Conservation (phyloP, 2,797 vertebrate species). For the Chiroxiphia lanceolata region DNA sequence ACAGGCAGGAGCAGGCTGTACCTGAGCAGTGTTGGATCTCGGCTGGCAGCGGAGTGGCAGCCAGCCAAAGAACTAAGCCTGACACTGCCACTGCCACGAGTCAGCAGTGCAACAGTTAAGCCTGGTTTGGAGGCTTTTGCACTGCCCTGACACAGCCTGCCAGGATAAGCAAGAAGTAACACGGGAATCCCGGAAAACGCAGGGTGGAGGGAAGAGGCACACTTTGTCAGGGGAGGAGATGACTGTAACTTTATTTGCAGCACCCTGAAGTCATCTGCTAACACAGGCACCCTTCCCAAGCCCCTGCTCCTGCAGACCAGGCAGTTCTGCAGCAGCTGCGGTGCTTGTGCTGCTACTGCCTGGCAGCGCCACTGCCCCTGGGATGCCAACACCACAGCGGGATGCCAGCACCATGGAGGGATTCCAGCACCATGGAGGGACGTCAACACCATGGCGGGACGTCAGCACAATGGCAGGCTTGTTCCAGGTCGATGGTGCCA, state of each 20-base stretch:
- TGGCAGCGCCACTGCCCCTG: not conserved
- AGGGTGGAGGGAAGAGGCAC: not conserved
- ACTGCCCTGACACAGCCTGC: not conserved
- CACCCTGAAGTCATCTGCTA: constrained; percentile 33
- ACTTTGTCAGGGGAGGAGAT: not conserved
- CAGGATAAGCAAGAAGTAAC: not conserved
- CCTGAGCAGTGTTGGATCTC: not conserved
- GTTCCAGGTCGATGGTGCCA: not conserved
- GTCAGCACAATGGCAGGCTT: not conserved
- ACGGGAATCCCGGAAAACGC: not conserved
- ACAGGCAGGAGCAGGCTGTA: not conserved
- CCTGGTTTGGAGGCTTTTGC: not conserved
- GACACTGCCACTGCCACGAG: not conserved
- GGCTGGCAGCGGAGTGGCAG: not conserved
- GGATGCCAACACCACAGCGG: not conserved
- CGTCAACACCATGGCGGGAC: not conserved
- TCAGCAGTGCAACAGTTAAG: not conserved
- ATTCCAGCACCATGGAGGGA: not conserved
- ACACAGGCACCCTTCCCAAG: not conserved
- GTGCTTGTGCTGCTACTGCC: not conserved
- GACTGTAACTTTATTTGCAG: constrained; percentile 45
- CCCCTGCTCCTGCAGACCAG: not conserved
- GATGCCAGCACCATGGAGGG: not conserved
- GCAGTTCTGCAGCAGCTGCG: not conserved
- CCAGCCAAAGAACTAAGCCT: not conserved